phyloP scores from a whole-genome alignment of 2,113 vertebrate genomes.

The Rhynchopsitta pachyrhyncha region DNA sequence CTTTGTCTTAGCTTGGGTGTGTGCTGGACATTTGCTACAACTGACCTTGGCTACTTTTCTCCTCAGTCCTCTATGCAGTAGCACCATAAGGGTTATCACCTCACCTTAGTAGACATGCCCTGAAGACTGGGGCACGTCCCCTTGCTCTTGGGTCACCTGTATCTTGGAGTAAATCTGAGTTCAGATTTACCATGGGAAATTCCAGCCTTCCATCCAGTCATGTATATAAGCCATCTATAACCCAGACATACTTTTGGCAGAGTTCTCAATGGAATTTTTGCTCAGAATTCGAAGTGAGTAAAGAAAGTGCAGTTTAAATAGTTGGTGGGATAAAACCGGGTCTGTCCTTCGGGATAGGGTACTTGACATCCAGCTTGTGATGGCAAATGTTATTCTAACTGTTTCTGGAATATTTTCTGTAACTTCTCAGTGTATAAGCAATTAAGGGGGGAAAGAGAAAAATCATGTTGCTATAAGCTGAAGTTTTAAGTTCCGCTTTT shows the following conservation, averaged over 20 bases:
- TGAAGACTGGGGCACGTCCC: background rate
- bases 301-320: background rate
- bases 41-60: background rate
- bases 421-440: background rate
- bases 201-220: background rate
- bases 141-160: background rate
- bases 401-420: background rate
- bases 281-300: background rate
- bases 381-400: background rate
- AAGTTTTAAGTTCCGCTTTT: background rate
- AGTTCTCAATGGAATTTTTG: background rate
- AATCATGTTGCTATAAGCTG: background rate
- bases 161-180: background rate
- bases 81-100: background rate
- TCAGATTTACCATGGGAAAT: background rate
- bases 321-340: background rate
- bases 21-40: background rate
- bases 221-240: background rate
- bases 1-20: background rate
- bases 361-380: background rate
- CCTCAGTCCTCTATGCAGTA: background rate
- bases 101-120: background rate
- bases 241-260: background rate
- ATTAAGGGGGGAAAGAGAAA: background rate
- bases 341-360: background rate